Percentiles rank a stretch among this genome's conserved stretches.
Conservation (phyloP, 2,113 vertebrate species). For the Calyptommatus sinebrachiatus region DNA sequence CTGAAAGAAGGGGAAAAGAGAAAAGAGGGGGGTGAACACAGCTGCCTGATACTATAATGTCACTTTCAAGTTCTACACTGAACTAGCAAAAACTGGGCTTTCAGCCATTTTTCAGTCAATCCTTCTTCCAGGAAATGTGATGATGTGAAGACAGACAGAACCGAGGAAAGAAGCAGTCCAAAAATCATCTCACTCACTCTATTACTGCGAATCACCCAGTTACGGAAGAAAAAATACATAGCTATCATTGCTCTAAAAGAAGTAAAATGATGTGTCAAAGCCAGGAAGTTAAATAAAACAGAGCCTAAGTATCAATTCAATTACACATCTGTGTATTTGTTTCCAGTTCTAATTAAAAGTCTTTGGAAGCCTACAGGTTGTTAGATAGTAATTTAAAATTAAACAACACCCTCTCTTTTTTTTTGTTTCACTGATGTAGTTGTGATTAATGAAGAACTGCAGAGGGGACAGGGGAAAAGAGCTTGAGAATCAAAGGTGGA, state of each 20-base stretch:
- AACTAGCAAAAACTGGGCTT: constrained; percentile 67
- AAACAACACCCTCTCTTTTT: constrained; percentile 14
- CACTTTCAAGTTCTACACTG: constrained; percentile 70
- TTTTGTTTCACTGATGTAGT: background rate
- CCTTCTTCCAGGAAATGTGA: constrained; percentile 75
- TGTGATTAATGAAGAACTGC: background rate
- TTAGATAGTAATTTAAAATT: constrained; percentile 22
- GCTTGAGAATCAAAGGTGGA: background rate
- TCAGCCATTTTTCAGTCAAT: constrained; percentile 71
- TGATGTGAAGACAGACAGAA: constrained; percentile 75
- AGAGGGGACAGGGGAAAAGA: background rate
- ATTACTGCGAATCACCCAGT: constrained; percentile 65
- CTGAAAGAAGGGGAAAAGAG: background rate
- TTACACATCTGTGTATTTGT: constrained; percentile 49
- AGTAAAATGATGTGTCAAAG: constrained; percentile 64
- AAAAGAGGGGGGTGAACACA: constrained; percentile 32
- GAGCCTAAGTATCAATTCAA: constrained; percentile 45
- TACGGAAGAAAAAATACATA: constrained; percentile 56
- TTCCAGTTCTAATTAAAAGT: constrained; percentile 45
- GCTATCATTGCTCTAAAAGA: constrained; percentile 67
- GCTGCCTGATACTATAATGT: constrained; percentile 68
- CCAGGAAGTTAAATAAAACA: constrained; percentile 63
- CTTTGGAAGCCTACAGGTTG: constrained; percentile 19
- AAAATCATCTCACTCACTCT: constrained; percentile 67
- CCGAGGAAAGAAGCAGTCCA: constrained; percentile 62